These are phyloP conservation scores for Furcifer pardalis DNA, from an alignment of 2,797 vertebrate species.

Conservation along the genomic window DNA sequence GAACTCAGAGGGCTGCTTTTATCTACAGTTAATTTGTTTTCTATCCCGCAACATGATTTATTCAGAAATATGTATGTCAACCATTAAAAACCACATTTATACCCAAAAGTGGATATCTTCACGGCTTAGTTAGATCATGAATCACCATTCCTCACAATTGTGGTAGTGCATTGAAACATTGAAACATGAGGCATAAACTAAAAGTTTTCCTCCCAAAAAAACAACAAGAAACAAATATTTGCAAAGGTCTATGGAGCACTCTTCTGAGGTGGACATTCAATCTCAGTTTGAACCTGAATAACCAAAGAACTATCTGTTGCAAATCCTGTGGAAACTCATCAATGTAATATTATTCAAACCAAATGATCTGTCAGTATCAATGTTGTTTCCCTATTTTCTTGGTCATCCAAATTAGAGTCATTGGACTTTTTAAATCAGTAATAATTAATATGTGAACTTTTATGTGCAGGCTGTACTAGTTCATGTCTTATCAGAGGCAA, in stretches of 20 bases:
- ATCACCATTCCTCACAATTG: no score
- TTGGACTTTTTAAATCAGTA: background rate
- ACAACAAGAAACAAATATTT: no score
- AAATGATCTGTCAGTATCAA: constrained; percentile 7
- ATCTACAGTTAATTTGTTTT: no score
- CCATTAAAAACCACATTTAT: no score
- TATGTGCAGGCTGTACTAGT: no score
- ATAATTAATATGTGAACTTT: background rate
- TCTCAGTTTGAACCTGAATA: constrained; percentile 8
- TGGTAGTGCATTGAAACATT: constrained; percentile 5
- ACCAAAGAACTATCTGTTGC: background rate
- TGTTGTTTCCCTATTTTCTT: background rate
- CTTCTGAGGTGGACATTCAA: background rate
- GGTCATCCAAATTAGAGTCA: background rate
- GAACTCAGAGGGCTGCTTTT: no score
- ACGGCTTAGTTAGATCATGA: no score
- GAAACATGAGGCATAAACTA: background rate
- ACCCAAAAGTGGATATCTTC: no score
- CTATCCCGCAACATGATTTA: no score
- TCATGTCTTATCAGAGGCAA: no score
- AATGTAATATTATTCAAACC: background rate
- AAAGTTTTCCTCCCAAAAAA: no score
- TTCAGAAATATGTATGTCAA: no score
- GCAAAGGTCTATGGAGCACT: background rate
- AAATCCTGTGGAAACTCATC: background rate